Evolutionary conservation across 2,888 invertebrate genomes (phyloP).

Genomic region (Amphipyra berbera): DNA sequence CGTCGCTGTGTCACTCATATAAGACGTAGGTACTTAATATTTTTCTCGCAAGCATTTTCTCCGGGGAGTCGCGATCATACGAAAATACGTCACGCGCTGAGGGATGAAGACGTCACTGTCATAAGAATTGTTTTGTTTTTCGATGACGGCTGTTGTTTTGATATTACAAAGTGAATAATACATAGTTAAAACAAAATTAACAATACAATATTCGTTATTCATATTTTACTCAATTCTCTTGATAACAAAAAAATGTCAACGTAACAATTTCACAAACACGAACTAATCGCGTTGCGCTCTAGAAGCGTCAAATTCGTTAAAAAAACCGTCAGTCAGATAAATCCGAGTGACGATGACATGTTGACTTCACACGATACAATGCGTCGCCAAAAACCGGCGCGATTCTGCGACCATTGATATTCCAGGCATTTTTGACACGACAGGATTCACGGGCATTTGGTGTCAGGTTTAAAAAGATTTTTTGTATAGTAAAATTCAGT

Average conservation of each 20-base stretch:
- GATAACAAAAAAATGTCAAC: no score
- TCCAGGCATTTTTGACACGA: slow-evolving; percentile 26
- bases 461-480: not conserved
- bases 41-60: slow-evolving; percentile 40
- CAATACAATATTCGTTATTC: no score
- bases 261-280: no score
- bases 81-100: slow-evolving; percentile 43
- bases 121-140: slow-evolving; percentile 53
- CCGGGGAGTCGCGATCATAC: slow-evolving; percentile 36
- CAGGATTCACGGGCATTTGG: slow-evolving; percentile 9
- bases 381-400: slow-evolving; percentile 12
- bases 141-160: slow-evolving; percentile 9
- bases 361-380: slow-evolving; percentile 21
- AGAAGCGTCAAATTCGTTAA: not conserved
- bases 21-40: slow-evolving; percentile 42
- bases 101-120: slow-evolving; percentile 57
- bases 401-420: slow-evolving; percentile 19
- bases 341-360: slow-evolving; percentile 13
- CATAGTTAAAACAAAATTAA: no score
- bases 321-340: slow-evolving; percentile 10
- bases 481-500: slow-evolving; percentile 10
- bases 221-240: no score
- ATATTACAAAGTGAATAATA: no score
- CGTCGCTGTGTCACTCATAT: slow-evolving; percentile 25
- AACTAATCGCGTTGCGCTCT: no score